Evolutionary conservation across 2,113 vertebrate genomes (phyloP).

Genomic region (Herpailurus yagouaroundi): DNA sequence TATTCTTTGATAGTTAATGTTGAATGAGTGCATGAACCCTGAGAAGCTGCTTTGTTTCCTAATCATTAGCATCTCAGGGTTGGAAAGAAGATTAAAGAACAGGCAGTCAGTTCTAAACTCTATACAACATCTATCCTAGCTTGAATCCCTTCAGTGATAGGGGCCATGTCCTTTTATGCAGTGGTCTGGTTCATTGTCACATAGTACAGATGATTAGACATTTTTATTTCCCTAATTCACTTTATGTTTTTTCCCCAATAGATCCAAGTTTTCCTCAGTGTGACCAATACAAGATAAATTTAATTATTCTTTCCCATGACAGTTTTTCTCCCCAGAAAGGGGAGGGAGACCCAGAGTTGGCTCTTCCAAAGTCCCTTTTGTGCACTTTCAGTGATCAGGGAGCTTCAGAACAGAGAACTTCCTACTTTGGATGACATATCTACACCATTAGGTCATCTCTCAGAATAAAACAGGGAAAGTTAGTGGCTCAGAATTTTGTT

Average conservation of each 20-base stretch:
- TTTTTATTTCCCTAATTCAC: neutral
- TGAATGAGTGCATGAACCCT: constrained; percentile 2
- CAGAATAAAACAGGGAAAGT: neutral
- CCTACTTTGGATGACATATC: neutral
- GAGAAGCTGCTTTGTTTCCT: neutral
- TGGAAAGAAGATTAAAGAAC: neutral
- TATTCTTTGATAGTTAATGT: constrained; percentile 35
- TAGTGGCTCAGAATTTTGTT: constrained; percentile 24
- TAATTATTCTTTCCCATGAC: neutral
- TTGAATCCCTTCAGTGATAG: neutral
- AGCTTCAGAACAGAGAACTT: neutral
- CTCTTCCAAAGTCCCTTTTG: neutral
- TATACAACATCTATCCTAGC: neutral
- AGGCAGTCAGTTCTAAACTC: neutral
- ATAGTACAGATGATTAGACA: neutral
- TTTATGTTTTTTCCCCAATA: neutral
- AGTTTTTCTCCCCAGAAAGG: neutral
- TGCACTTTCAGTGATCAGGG: neutral
- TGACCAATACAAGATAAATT: neutral
- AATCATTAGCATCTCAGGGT: neutral
- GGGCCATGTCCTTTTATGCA: neutral
- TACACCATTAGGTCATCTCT: neutral
- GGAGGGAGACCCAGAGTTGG: neutral
- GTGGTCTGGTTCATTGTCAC: neutral
- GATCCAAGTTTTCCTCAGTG: neutral